Evolutionary conservation across 37 sponge, comb jelly and placozoan genomes (phyloP), one percentile per base, ranked within the genome.

Genomic region (Halisarca cf. caerulea): DNA sequence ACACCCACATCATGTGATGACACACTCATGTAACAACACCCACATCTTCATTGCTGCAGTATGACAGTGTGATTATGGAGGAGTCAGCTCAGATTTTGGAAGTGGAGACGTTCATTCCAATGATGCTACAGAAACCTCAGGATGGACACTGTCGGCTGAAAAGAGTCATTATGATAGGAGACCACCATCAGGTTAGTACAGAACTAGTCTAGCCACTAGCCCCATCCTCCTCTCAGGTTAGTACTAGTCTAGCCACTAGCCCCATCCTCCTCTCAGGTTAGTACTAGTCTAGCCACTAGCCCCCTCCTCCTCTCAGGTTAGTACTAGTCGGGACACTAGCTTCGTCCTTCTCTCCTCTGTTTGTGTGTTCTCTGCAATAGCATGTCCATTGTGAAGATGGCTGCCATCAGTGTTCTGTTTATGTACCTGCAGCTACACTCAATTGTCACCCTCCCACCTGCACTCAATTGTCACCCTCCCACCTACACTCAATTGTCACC

Each of bases 1-100:
- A 66, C 11, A 11, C 11, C 11, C 25, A 66, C 30, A 27, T 23
- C 25, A 14, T 14, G 9, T 66, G 70, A 24, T 23, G 14, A 11
- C 23, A 27, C 23, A 24, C 23, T n/a, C 44, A 17, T 34, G 77
- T 34, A 6, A 34, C 37, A 8, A 39, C 27, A 8, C 41, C 33
- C 77, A 23, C 30, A 23, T 51, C 59, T 30, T 34, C 84, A 23
- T 44, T 45, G n/a, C n/a, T 69, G 43, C 53, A 95, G 93, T 99
- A 99, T 88, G 99, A 99, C 84, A 99, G 95, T 79, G 95, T 99
- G 24, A 68, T 99, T 74, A 99, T 99, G 99, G 99, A 99, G 82
- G 99, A 99, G 79, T 85, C 99, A 51, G 99, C 95, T 23, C 99
- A 99, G 89, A 96, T 99, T 58, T 86, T 99, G 78, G 99, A 99